These are phyloP conservation scores for Zosterops pallidus DNA, from an alignment of 2,113 vertebrate genomes.

Conservation along the genomic window DNA sequence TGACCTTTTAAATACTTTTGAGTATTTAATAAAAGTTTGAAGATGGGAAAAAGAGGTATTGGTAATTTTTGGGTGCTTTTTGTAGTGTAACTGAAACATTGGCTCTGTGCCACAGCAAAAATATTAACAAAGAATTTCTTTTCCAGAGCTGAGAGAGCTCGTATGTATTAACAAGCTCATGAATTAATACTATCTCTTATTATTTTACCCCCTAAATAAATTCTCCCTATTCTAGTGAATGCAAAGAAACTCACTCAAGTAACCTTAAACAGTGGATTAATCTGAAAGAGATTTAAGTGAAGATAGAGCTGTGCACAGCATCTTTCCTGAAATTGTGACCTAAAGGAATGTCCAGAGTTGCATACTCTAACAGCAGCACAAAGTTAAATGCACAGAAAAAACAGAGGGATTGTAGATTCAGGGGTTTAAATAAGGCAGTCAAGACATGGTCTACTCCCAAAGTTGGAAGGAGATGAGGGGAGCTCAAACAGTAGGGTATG, in stretches of 20 bases:
- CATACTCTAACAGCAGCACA: background rate
- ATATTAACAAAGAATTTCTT: constrained; percentile 24
- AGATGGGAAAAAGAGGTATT: constrained; percentile 10
- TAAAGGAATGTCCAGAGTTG: background rate
- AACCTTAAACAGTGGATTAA: background rate
- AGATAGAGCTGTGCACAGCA: background rate
- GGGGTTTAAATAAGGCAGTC: background rate
- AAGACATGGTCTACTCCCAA: background rate
- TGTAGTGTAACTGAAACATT: constrained; percentile 39
- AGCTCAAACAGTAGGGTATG: background rate
- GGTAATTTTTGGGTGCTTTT: constrained; percentile 71
- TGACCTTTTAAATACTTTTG: constrained; percentile 74
- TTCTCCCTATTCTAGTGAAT: background rate
- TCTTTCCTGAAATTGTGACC: background rate
- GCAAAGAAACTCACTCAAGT: background rate
- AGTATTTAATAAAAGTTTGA: constrained; percentile 77
- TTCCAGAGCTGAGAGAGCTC: background rate
- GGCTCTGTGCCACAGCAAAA: constrained; percentile 1
- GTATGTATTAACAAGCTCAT: background rate
- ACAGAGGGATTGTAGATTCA: background rate
- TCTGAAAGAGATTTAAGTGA: background rate
- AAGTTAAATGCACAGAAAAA: background rate
- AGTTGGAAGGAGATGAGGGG: background rate
- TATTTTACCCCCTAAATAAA: background rate
- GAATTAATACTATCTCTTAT: background rate